phyloP scores from a whole-genome alignment of 2,113 vertebrate species.

The Psilopsiagon aurifrons region DNA sequence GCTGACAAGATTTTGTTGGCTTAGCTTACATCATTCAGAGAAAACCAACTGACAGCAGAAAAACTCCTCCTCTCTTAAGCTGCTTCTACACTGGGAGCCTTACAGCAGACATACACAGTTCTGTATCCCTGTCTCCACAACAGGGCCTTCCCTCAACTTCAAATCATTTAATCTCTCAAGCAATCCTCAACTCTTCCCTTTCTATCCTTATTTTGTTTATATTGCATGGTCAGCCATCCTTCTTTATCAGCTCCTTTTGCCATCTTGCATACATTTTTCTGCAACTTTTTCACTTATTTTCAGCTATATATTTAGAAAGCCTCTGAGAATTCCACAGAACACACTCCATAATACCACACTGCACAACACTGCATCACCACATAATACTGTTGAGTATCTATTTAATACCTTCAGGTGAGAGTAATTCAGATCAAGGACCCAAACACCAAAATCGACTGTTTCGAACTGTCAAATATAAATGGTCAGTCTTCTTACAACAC shows the following conservation, averaged over 20 bases:
- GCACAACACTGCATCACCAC: neutral
- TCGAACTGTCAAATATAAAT: neutral
- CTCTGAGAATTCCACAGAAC: neutral
- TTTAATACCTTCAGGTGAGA: neutral
- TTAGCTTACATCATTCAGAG: slow-evolving; percentile 21
- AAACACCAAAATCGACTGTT: neutral
- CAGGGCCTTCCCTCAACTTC: neutral
- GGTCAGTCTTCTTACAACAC: neutral
- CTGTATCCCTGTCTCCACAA: neutral
- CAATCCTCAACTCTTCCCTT: neutral
- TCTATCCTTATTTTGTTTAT: neutral
- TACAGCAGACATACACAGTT: neutral
- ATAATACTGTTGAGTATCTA: neutral
- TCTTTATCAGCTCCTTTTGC: neutral
- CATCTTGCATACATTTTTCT: neutral
- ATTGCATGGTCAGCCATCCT: neutral
- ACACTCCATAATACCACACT: neutral
- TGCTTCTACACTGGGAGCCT: accelerated
- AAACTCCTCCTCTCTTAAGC: neutral
- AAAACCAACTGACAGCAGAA: slow-evolving; percentile 21
- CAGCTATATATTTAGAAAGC: neutral
- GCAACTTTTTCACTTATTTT: neutral
- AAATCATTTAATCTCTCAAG: neutral
- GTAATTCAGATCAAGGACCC: neutral
- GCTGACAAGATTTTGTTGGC: slow-evolving; percentile 21